These are phyloP conservation scores for Habrosyne pyritoides DNA, from an alignment of 2,888 invertebrate genomes.

Conservation along the genomic window DNA sequence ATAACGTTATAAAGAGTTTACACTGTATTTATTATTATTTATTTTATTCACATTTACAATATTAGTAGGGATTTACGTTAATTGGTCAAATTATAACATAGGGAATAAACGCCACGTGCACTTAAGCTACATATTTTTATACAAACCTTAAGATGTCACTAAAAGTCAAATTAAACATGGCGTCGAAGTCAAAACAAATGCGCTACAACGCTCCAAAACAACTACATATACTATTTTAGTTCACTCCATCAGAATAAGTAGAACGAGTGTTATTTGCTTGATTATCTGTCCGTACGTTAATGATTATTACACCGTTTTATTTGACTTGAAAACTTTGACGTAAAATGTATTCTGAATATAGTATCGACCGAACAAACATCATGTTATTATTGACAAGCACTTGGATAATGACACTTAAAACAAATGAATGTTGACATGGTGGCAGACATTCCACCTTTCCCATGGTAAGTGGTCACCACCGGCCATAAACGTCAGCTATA, in stretches of 20 bases:
- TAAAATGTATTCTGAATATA: constrained; percentile 1
- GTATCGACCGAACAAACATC: not conserved
- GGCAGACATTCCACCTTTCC: no score
- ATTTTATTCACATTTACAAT: no score
- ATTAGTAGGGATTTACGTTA: no score
- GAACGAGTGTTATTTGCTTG: constrained; percentile 21
- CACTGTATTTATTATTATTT: no score
- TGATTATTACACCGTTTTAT: constrained; percentile 31
- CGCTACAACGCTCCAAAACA: not conserved
- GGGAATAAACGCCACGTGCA: no score
- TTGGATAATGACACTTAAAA: not conserved
- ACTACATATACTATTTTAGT: constrained; percentile 12
- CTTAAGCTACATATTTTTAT: no score
- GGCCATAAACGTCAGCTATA: no score
- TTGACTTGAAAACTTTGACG: constrained; percentile 11
- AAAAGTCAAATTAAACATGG: not conserved
- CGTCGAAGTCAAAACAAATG: not conserved
- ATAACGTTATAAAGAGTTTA: no score
- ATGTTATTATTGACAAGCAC: not conserved
- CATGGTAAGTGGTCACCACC: no score
- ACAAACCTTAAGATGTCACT: not conserved
- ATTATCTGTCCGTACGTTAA: constrained; percentile 22
- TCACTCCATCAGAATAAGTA: constrained; percentile 9
- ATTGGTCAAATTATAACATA: no score
- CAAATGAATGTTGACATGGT: no score